A percentile compares a stretch with the other conserved stretches of the same genome.
phyloP scores from a whole-genome alignment of 2,113 vertebrate genomes.

The Heteronetta atricapilla region DNA sequence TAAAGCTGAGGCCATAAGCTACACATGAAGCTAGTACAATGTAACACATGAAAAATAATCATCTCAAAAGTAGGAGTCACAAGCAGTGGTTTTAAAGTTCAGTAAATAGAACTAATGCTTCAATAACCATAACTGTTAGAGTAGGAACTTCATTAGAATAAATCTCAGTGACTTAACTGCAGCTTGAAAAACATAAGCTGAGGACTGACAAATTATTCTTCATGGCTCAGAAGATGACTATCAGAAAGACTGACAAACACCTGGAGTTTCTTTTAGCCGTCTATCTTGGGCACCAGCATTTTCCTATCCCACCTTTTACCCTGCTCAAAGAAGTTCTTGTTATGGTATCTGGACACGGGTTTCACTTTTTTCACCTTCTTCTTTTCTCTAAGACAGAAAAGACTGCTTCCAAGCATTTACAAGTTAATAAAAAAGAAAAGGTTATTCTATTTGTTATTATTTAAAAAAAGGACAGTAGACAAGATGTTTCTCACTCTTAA shows the following conservation, averaged over 20 bases:
- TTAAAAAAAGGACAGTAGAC: background rate
- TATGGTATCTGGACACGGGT: background rate
- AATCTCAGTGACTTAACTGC: background rate
- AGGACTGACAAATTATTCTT: background rate
- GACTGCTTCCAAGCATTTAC: background rate
- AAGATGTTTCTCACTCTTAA: background rate
- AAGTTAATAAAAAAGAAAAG: background rate
- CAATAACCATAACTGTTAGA: background rate
- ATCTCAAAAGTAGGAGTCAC: background rate
- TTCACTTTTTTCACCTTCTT: background rate
- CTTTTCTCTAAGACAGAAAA: background rate
- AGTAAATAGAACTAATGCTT: background rate
- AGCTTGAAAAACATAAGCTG: background rate
- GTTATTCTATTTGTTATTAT: too few species aligned
- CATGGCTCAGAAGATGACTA: background rate
- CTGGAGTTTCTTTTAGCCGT: background rate
- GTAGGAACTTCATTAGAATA: background rate
- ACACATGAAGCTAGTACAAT: rapidly evolving
- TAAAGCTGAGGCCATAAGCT: background rate
- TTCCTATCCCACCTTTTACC: background rate
- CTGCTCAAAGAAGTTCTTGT: background rate
- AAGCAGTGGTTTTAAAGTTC: background rate
- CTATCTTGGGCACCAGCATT: background rate
- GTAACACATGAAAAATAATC: background rate
- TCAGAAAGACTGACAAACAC: background rate